A percentile compares a stretch with the other conserved stretches of the same genome.
Evolutionary conservation across 1,140 invertebrate genomes (phyloP).

Genomic region (Monochamus saltuarius): DNA sequence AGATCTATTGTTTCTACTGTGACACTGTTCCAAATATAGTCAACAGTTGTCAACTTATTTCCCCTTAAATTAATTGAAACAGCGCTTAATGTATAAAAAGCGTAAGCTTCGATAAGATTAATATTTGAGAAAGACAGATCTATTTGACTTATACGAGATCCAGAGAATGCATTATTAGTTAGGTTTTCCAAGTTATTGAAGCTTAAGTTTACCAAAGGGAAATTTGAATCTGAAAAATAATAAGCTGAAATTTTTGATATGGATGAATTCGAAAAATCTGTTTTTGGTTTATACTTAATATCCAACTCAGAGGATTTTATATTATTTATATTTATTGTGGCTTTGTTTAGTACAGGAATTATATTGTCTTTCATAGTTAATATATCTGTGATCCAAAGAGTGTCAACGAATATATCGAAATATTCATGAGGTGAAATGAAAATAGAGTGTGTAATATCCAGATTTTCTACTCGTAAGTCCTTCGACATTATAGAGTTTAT

Average conservation of each 20-base stretch:
- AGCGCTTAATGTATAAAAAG: not conserved
- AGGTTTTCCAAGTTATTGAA: not conserved
- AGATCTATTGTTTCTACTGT: not conserved
- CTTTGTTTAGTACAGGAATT: too few species aligned
- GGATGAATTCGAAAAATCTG: slow-evolving; percentile 8
- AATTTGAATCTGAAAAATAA: not conserved
- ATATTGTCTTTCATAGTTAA: too few species aligned
- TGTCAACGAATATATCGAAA: too few species aligned
- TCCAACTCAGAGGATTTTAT: too few species aligned
- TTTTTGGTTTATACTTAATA: not conserved
- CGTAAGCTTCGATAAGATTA: not conserved
- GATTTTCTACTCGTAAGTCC: too few species aligned
- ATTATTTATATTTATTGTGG: too few species aligned
- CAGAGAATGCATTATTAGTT: not conserved
- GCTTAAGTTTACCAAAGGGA: not conserved
- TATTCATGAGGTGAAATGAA: too few species aligned
- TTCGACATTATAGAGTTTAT: too few species aligned
- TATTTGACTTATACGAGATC: not conserved
- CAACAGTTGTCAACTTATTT: not conserved
- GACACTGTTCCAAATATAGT: not conserved
- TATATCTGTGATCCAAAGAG: too few species aligned
- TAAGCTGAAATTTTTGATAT: not conserved
- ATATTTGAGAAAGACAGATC: not conserved
- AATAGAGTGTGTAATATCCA: too few species aligned
- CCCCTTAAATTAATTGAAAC: slow-evolving; percentile 1